Evolutionary conservation across 2,113 vertebrate genomes (phyloP).

Genomic region (Triplophysa rosa): DNA sequence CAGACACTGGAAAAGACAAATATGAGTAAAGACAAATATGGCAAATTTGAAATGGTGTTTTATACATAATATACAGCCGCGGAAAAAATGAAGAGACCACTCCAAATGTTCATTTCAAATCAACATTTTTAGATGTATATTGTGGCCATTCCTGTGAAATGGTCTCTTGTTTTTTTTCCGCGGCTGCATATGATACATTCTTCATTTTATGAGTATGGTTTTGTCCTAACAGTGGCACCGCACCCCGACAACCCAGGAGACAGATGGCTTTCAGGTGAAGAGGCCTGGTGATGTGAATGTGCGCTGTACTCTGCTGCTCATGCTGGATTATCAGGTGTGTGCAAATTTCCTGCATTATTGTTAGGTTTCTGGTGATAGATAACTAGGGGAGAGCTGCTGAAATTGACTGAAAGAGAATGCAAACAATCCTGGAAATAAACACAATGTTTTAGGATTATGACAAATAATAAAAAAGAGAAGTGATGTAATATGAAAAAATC

Average conservation of each 20-base stretch:
- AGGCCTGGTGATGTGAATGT: constrained; percentile 84
- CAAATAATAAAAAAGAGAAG: no score
- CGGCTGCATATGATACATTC: neutral
- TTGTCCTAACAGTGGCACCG: constrained; percentile 80
- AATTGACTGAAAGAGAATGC: neutral
- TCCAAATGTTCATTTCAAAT: no score
- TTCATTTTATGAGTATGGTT: neutral
- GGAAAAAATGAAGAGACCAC: no score
- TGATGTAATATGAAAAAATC: no score
- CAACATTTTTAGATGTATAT: no score
- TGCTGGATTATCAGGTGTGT: constrained; percentile 88
- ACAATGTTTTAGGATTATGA: neutral
- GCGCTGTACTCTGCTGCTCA: constrained; percentile 83
- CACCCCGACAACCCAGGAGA: constrained; percentile 86
- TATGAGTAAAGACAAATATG: no score
- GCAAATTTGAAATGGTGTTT: no score
- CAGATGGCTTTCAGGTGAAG: constrained; percentile 88
- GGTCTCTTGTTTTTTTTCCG: neutral
- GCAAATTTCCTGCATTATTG: neutral
- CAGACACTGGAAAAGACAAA: no score
- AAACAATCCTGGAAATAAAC: neutral
- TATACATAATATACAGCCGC: no score
- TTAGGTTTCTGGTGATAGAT: neutral
- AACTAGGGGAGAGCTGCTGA: neutral
- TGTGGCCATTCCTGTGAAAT: no score